Percentiles rank a stretch among this genome's conserved stretches.
phyloP scores from a whole-genome alignment of 2,113 vertebrate species.

The Myanophis thanlyinensis region DNA sequence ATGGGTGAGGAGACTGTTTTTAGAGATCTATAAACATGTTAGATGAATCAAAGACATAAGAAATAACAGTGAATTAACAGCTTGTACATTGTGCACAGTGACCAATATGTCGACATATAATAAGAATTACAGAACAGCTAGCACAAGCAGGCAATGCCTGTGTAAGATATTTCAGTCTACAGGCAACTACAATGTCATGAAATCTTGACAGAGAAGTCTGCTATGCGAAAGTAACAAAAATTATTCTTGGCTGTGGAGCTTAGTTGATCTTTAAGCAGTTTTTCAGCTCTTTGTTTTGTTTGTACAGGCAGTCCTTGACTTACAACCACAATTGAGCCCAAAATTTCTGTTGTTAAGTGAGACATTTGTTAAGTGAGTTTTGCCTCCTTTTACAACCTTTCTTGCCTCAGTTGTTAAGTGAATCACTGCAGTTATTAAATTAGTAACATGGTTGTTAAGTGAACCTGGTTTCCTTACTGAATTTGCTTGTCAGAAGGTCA shows the following conservation, averaged over 20 bases:
- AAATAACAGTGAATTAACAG: background rate
- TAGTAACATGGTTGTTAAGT: no score
- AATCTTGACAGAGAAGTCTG: background rate
- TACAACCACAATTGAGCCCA: no score
- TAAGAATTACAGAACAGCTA: background rate
- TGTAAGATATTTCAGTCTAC: background rate
- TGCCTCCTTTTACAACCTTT: no score
- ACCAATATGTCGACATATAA: background rate
- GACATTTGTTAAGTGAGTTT: no score
- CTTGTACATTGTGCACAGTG: background rate
- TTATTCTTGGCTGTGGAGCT: background rate
- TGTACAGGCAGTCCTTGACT: background rate
- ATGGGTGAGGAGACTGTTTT: background rate
- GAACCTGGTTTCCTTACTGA: no score
- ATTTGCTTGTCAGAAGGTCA: no score
- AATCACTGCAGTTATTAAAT: no score
- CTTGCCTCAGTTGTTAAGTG: no score
- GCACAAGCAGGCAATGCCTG: background rate
- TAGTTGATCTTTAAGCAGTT: background rate
- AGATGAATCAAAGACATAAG: background rate
- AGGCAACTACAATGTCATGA: no score
- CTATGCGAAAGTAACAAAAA: background rate
- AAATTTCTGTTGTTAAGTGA: no score
- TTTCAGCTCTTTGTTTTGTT: background rate
- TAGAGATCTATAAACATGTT: background rate